Conservation (phyloP, 2,888 invertebrate species). For the Lasioglossum zephyrum region DNA sequence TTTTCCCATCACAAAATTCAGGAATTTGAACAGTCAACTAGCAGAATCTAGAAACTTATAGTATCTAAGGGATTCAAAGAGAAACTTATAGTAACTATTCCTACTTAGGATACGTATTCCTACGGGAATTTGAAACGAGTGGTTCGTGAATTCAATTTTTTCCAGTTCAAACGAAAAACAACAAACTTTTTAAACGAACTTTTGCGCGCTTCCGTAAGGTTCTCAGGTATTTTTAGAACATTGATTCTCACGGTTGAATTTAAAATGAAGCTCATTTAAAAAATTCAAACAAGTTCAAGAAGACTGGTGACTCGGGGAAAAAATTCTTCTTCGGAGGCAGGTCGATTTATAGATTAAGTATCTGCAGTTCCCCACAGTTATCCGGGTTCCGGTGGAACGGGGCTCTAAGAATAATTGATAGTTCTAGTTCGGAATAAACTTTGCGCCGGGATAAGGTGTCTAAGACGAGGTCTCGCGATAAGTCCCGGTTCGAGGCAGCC, state of each 20-base stretch:
- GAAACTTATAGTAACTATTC: no score
- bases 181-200: background rate
- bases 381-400: slow-evolving; percentile 29
- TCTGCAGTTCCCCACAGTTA: slow-evolving; percentile 13
- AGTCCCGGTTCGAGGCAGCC: slow-evolving; percentile 60
- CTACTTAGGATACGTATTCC: no score
- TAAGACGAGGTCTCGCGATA: slow-evolving; percentile 59
- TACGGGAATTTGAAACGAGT: background rate
- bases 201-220: background rate
- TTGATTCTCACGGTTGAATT: background rate
- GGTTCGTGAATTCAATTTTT: background rate
- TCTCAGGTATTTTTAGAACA: background rate
- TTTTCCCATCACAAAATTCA: background rate
- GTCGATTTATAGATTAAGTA: slow-evolving; percentile 43
- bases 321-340: background rate
- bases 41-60: background rate
- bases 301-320: background rate
- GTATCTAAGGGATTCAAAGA: no score
- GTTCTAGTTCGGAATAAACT: slow-evolving; percentile 68
- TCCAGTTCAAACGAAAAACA: background rate
- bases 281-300: background rate
- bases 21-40: background rate
- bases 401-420: slow-evolving; percentile 69
- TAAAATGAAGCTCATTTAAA: background rate
- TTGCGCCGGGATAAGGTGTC: slow-evolving; percentile 59